These are phyloP conservation scores for Betta splendens DNA, from an alignment of 2,797 vertebrate species.

Conservation along the genomic window DNA sequence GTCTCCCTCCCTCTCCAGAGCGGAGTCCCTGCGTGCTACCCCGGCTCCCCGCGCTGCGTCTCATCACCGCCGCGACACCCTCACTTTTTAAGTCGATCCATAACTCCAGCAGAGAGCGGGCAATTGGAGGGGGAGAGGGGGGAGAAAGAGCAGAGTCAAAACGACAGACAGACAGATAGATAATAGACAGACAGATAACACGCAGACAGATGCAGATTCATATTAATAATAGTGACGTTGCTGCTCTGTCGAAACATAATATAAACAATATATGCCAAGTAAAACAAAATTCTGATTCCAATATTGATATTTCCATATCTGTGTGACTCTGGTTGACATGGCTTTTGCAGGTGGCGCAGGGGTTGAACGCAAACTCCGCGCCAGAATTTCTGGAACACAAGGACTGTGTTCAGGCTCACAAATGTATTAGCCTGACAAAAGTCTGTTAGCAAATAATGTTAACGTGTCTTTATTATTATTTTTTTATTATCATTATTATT, in stretches of 20 bases:
- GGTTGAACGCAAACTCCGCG: constrained; percentile 59
- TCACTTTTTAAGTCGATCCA: constrained; percentile 79
- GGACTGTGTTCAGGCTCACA: not conserved
- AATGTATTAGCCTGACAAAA: too few relatives aligned
- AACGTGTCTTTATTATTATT: not conserved
- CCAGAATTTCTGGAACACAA: constrained; percentile 41
- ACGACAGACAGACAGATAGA: constrained; percentile 20
- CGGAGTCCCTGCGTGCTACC: constrained; percentile 69
- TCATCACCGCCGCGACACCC: constrained; percentile 75
- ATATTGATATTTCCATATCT: constrained; percentile 31
- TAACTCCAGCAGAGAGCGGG: constrained; percentile 70
- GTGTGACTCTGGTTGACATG: constrained; percentile 31
- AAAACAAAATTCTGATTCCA: constrained; percentile 7
- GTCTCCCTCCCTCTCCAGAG: constrained; percentile 59
- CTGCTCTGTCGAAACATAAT: not conserved
- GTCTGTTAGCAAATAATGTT: too few relatives aligned
- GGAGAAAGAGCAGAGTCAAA: constrained; percentile 4
- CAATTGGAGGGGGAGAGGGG: constrained; percentile 50
- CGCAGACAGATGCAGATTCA: constrained; percentile 14
- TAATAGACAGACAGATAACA: constrained; percentile 18
- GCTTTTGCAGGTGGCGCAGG: constrained; percentile 37
- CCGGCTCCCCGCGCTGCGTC: constrained; percentile 66
- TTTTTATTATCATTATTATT: not conserved
- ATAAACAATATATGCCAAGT: not conserved
- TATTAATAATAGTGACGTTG: not conserved